Evolutionary conservation across 2,797 vertebrate genomes (phyloP).

Genomic region (Labroides dimidiatus): DNA sequence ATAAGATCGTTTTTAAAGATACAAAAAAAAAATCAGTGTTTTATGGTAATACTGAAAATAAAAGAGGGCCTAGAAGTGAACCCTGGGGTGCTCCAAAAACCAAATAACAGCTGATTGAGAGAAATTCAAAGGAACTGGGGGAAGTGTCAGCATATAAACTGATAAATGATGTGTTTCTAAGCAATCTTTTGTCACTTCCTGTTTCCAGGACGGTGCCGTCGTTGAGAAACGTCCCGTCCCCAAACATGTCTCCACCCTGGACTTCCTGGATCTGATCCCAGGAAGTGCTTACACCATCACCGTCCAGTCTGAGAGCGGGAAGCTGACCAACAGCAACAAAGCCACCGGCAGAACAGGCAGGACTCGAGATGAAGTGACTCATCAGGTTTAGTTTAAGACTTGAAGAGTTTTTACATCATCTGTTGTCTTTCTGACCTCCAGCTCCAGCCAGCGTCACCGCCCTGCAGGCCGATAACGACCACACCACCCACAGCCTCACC

Average conservation of each 20-base stretch:
- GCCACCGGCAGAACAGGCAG: slow-evolving; percentile 86
- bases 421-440: slow-evolving; percentile 45
- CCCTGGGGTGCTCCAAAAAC: background rate
- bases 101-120: background rate
- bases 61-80: background rate
- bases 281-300: slow-evolving; percentile 88
- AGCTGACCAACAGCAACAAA: slow-evolving; percentile 83
- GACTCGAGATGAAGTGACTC: slow-evolving; percentile 13
- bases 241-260: slow-evolving; percentile 87
- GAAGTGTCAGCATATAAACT: background rate
- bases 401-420: background rate
- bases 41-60: background rate
- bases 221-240: slow-evolving; percentile 84
- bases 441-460: slow-evolving; percentile 89
- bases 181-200: slow-evolving; percentile 13
- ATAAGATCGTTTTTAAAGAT: too few relatives aligned
- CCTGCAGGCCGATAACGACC: slow-evolving; percentile 86
- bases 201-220: slow-evolving; percentile 70
- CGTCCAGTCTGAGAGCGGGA: slow-evolving; percentile 89
- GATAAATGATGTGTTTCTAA: background rate
- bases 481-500: slow-evolving; percentile 89
- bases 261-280: slow-evolving; percentile 86
- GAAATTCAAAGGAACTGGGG: background rate
- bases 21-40: too few relatives aligned
- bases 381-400: background rate